Percentiles rank a stretch among this genome's conserved stretches.
phyloP scores from a whole-genome alignment of 2,113 vertebrate genomes.

The Hippocampus barbouri region DNA sequence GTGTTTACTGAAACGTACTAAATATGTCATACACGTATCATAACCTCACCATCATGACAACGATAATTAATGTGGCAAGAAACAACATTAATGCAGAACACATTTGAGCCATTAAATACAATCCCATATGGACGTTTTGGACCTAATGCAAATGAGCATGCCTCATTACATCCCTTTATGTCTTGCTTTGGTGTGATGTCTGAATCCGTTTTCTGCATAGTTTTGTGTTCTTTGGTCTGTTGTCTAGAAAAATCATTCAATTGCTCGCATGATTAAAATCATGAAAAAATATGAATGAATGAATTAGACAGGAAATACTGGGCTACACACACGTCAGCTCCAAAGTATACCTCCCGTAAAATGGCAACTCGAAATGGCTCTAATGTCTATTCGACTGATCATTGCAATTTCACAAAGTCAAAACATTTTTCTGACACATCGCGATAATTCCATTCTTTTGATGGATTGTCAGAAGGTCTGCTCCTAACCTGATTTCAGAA shows the following conservation, averaged over 20 bases:
- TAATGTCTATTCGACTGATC: constrained; percentile 31
- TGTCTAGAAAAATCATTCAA: neutral
- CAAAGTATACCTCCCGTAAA: neutral
- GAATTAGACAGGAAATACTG: too few relatives aligned
- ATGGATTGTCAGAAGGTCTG: constrained; percentile 41
- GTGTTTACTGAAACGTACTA: neutral
- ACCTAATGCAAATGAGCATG: constrained; percentile 30
- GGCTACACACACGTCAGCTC: too few relatives aligned
- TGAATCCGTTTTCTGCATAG: constrained; percentile 6
- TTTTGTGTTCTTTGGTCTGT: constrained; percentile 10
- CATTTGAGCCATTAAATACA: constrained; percentile 36
- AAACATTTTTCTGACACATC: constrained; percentile 34
- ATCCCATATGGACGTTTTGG: constrained; percentile 21
- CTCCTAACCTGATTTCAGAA: constrained; percentile 49
- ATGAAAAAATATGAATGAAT: neutral
- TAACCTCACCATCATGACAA: neutral
- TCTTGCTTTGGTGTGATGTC: constrained; percentile 13
- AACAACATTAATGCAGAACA: constrained; percentile 21
- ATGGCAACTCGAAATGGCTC: neutral
- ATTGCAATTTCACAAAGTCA: constrained; percentile 33
- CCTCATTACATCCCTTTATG: constrained; percentile 25
- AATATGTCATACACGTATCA: neutral
- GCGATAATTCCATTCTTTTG: constrained; percentile 47
- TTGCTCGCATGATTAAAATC: neutral
- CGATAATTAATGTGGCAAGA: constrained; percentile 6